Conservation (phyloP, 53 echinoderm and acorn worm species). For the Stichopus horrens region DNA sequence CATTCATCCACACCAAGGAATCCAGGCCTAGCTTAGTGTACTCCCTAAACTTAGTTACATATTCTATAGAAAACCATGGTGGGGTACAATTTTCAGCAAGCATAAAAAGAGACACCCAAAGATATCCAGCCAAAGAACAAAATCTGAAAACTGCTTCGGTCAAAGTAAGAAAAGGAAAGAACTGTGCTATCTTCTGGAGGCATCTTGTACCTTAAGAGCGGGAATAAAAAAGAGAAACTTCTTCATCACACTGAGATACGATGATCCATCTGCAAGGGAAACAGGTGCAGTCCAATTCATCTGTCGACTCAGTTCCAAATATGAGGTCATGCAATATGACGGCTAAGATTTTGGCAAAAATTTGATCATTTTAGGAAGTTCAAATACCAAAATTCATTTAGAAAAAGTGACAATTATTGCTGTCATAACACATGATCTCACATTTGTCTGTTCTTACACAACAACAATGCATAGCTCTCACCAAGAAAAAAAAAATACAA, state of each 20-base stretch:
- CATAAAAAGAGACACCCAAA: not conserved
- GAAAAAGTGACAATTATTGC: not conserved
- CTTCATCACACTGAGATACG: not conserved
- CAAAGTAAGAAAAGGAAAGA: not conserved
- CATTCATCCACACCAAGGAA: conserved; percentile 1
- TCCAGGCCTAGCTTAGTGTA: not conserved
- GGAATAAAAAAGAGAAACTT: not conserved
- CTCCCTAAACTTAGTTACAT: conserved; percentile 9
- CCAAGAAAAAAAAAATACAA: not conserved
- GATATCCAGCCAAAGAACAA: not conserved
- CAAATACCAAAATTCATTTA: not conserved
- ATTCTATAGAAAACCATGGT: not conserved
- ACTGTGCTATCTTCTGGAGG: not conserved
- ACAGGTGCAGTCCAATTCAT: conserved; percentile 20
- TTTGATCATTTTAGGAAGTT: not conserved
- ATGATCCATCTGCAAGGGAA: not conserved
- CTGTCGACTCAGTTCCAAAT: conserved; percentile 14
- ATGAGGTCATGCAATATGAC: not conserved
- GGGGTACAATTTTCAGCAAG: not conserved
- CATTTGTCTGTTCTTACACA: not conserved
- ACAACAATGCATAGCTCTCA: not conserved
- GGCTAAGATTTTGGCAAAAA: not conserved
- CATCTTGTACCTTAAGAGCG: conserved; percentile 40
- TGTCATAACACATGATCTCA: conserved; percentile 17
- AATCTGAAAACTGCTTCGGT: conserved; percentile 39